A percentile compares a stretch with the other conserved stretches of the same genome.
Conservation (phyloP, 2,113 vertebrate genomes). For the Catagonus wagneri region DNA sequence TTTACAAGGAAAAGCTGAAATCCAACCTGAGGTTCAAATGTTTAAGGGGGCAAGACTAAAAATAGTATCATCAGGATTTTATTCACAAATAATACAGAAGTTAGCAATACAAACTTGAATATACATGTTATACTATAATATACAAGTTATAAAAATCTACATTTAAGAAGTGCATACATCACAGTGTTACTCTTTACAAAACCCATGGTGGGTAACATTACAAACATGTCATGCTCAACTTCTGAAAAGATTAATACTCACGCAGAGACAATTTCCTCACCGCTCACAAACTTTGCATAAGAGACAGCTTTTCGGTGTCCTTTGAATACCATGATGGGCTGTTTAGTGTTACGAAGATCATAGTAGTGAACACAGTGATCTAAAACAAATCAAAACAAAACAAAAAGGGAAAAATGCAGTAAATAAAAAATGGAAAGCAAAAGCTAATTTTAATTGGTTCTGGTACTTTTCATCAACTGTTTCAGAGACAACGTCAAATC, state of each 20-base stretch:
- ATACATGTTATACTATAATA: conserved; percentile 30
- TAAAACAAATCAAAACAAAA: conserved; percentile 75
- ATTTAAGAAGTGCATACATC: conserved; percentile 35
- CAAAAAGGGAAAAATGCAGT: conserved; percentile 3
- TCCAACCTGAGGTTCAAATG: conserved; percentile 21
- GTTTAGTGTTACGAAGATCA: conserved; percentile 99
- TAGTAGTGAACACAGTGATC: conserved; percentile 99
- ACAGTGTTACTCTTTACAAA: background rate
- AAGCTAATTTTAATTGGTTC: background rate
- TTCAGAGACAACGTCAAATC: background rate
- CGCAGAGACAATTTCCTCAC: conserved; percentile 99
- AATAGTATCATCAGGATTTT: conserved; percentile 5
- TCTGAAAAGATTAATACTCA: conserved; percentile 87
- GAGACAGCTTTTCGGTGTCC: conserved; percentile 99
- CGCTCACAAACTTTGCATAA: conserved; percentile 98
- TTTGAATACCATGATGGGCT: conserved; percentile 99
- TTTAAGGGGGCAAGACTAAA: background rate
- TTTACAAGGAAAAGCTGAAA: conserved; percentile 32
- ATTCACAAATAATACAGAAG: conserved; percentile 32
- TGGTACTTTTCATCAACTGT: background rate
- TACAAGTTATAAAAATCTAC: background rate
- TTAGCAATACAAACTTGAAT: conserved; percentile 38
- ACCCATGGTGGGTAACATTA: background rate
- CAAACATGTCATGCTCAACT: background rate
- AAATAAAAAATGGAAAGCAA: background rate